Percentiles rank a stretch among this genome's conserved stretches.
Evolutionary conservation across 2,797 vertebrate species (phyloP).

Genomic region (Numenius phaeopus): DNA sequence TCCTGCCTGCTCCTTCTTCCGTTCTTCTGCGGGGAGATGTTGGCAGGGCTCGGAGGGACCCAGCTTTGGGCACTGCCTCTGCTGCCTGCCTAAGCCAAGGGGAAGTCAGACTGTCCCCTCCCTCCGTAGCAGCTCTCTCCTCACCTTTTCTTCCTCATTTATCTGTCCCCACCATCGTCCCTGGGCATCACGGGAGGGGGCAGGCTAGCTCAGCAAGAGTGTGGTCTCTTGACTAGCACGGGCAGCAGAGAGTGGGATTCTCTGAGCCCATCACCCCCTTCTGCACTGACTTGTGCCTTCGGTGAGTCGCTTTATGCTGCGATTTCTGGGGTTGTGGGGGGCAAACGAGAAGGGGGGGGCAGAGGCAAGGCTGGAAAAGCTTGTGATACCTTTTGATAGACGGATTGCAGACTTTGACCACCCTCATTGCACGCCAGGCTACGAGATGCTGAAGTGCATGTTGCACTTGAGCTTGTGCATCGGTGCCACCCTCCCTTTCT

Average conservation of each 20-base stretch:
- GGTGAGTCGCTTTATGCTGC: background rate
- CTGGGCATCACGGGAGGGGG: rapidly evolving
- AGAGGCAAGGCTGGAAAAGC: background rate
- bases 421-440: rapidly evolving
- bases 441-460: rapidly evolving
- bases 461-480: rapidly evolving
- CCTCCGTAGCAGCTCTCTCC: background rate
- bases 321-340: background rate
- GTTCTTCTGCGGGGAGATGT: background rate
- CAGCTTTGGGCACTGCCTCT: background rate
- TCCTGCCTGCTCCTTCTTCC: background rate
- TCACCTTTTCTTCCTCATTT: background rate
- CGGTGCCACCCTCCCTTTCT: background rate
- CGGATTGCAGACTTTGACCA: background rate
- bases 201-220: background rate
- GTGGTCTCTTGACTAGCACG: background rate
- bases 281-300: background rate
- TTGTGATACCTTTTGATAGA: background rate
- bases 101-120: background rate
- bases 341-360: background rate
- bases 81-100: background rate
- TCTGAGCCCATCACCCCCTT: background rate
- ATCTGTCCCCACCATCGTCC: background rate
- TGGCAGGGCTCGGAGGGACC: background rate
- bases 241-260: background rate